Base-by-base conservation (phyloP, 2,888 invertebrate genomes). In the Bimastos eiseni region DNA sequence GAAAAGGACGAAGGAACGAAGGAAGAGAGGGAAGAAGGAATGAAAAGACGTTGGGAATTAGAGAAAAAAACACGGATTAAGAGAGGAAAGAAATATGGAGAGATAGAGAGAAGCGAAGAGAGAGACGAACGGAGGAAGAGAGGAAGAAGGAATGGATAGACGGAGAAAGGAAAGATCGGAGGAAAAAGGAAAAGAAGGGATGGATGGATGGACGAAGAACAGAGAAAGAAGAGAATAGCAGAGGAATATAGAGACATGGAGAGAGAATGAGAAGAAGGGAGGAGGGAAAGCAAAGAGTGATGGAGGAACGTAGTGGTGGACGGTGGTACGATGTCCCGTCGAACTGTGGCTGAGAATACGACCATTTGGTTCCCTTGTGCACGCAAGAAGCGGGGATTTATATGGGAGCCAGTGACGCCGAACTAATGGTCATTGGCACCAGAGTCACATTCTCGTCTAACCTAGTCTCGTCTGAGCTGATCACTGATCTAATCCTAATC, bases 371-470 rank as follows among this genome's bases (percentile, higher is more conserved):
- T 3, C 70, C 70, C 17, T 36, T 36, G 86, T 36, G 21, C 30
- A 70, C 30, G 1, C 70, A 70, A 0, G 70, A 30, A n/a, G 8
- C n/a, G 19, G 86, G 21, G 86, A 86, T 86, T 86, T 86, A 36
- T 86, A 36, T 30, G 86, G n/a, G 17, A 86, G 37, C 11, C 86
- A 86, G 34, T 86, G 86, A 86, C 86, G 86, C 86, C 5, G 86
- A 86, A 86, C 86, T 86, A 86, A 86, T n/a, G 5, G 86, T 86
- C 86, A 86, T 86, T 86, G 11, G 70, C 70, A 70, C 70, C n/a
- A n/a, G 17, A 30, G 1, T 8, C 30, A n/a, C 1, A 70, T 1
- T 3, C 19, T 19, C 49, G 1, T 24, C 49, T 49, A 49, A 49
- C n/a, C 70, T 70, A n/a, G n/a, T 70, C 70, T 70, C 0, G 11